Conservation (phyloP, 2,113 vertebrate species). For the Etheostoma cragini region DNA sequence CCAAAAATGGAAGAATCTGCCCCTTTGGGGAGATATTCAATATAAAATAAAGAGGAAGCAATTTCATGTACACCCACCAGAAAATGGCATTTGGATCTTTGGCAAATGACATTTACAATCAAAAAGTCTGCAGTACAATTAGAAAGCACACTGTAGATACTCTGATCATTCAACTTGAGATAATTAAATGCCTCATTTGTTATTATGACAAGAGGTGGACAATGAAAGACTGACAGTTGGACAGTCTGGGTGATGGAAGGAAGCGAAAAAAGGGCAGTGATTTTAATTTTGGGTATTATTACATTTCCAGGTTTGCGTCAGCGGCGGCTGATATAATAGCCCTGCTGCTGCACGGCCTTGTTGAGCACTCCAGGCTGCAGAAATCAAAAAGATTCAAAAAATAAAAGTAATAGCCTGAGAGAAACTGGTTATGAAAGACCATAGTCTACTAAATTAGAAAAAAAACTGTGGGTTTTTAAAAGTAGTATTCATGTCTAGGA, state of each 20-base stretch:
- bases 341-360: slow-evolving; percentile 11
- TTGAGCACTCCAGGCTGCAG: slow-evolving; percentile 25
- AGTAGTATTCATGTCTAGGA: slow-evolving; percentile 27
- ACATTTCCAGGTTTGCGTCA: slow-evolving; percentile 38
- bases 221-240: slow-evolving; percentile 65
- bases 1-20: slow-evolving; percentile 80
- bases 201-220: slow-evolving; percentile 51
- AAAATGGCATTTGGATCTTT: slow-evolving; percentile 83
- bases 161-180: slow-evolving; percentile 67
- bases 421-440: not conserved
- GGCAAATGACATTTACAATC: slow-evolving; percentile 80
- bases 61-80: slow-evolving; percentile 80
- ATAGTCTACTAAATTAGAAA: no score
- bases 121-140: slow-evolving; percentile 77
- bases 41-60: slow-evolving; percentile 82
- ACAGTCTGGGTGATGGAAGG: slow-evolving; percentile 46
- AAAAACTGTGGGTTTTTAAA: slow-evolving; percentile 37
- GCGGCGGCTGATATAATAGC: slow-evolving; percentile 52
- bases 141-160: slow-evolving; percentile 67
- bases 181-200: slow-evolving; percentile 72
- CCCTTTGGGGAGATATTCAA: slow-evolving; percentile 82
- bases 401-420: not conserved
- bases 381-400: slow-evolving; percentile 48
- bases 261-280: slow-evolving; percentile 23
- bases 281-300: slow-evolving; percentile 63